Percentiles rank a stretch among this genome's conserved stretches.
Conservation (phyloP, 2,797 vertebrate genomes). For the Poecilia velifera region DNA sequence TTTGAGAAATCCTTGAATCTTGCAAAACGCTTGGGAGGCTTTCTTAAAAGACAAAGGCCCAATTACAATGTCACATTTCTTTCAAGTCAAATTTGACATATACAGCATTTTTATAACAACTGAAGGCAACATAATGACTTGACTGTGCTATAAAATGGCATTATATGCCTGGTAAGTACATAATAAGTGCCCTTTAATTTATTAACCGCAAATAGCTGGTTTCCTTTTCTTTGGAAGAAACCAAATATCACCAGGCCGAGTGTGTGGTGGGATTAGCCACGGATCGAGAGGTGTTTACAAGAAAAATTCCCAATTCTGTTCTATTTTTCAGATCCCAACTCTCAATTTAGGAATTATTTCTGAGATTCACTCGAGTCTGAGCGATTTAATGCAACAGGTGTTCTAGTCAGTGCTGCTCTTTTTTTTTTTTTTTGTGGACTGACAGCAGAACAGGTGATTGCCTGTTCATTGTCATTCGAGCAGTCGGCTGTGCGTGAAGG, state of each 20-base stretch:
- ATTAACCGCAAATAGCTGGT: not conserved
- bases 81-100: no score
- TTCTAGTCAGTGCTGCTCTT: constrained; percentile 2
- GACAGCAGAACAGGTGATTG: constrained; percentile 58
- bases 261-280: not conserved
- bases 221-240: not conserved
- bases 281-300: constrained; percentile 1
- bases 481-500: constrained; percentile 67
- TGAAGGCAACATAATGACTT: no score
- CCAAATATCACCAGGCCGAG: not conserved
- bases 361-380: constrained; percentile 27
- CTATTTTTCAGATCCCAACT: constrained; percentile 32
- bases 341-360: constrained; percentile 37
- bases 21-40: no score
- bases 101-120: no score
- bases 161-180: no score
- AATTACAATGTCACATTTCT: no score
- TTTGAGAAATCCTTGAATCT: no score
- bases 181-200: no score
- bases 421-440: constrained; percentile 11
- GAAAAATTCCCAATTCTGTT: constrained; percentile 32
- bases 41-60: no score
- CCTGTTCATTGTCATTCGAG: constrained; percentile 66
- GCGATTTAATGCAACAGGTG: constrained; percentile 61
- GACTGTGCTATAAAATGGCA: no score